Conservation (phyloP, 2,888 invertebrate genomes). For the Apomyelois bistriatella region DNA sequence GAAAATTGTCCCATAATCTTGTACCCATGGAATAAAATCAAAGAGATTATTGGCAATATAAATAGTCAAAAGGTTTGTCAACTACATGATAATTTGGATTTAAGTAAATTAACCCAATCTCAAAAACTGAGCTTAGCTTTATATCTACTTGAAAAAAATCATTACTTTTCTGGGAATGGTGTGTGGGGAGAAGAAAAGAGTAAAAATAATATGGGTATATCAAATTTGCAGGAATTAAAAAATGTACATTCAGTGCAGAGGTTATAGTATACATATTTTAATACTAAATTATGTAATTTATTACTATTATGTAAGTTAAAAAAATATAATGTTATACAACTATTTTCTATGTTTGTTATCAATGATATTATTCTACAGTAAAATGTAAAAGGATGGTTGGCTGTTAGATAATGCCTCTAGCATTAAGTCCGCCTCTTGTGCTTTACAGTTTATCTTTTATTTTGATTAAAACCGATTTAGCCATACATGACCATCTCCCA, state of each 20-base stretch:
- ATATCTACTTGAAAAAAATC: slow-evolving; percentile 66
- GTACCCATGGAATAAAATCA: slow-evolving; percentile 71
- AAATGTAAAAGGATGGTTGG: too few species aligned
- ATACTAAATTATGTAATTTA: background rate
- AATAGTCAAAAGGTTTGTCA: slow-evolving; percentile 19
- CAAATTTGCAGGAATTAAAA: background rate
- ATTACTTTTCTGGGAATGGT: slow-evolving; percentile 73
- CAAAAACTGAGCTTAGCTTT: slow-evolving; percentile 62
- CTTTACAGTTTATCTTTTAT: too few species aligned
- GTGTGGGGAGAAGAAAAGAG: slow-evolving; percentile 66
- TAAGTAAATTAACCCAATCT: slow-evolving; percentile 42
- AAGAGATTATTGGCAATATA: slow-evolving; percentile 36
- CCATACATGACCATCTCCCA: too few species aligned
- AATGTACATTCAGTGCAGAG: background rate
- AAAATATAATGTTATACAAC: background rate
- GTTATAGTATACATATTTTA: background rate
- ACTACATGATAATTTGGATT: slow-evolving; percentile 44
- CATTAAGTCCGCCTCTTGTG: too few species aligned
- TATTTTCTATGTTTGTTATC: too few species aligned
- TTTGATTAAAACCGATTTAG: too few species aligned
- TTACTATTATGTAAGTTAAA: background rate
- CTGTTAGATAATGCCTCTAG: too few species aligned
- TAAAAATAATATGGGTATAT: slow-evolving; percentile 23
- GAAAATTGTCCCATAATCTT: slow-evolving; percentile 62
- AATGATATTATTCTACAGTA: too few species aligned